phyloP scores from a whole-genome alignment of 2,888 invertebrate species.

The Rhimphoctona megacephalus region DNA sequence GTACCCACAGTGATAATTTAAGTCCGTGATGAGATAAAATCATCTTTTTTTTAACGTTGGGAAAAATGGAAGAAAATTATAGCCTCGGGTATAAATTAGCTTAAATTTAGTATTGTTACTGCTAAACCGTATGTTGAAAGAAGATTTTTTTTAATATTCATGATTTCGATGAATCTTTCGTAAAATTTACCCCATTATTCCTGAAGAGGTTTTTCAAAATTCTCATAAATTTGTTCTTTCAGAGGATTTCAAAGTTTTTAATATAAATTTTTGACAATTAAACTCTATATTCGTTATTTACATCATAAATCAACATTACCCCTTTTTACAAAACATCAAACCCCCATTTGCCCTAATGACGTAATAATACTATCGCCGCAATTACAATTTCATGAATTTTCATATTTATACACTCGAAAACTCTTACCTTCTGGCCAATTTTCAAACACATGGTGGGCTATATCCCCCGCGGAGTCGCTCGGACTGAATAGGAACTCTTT shows the following conservation, averaged over 20 bases:
- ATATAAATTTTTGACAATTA: background rate
- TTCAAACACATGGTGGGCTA: constrained; percentile 99
- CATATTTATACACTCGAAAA: background rate
- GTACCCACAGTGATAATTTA: constrained; percentile 17
- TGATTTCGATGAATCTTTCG: background rate
- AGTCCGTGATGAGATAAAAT: background rate
- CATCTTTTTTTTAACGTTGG: background rate
- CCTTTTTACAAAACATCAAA: too few species aligned
- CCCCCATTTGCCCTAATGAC: too few species aligned
- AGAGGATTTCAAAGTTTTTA: background rate
- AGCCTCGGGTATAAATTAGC: background rate
- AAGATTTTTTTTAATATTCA: constrained; percentile 19
- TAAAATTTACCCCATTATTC: background rate
- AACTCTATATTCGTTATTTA: background rate
- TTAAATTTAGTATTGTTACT: background rate
- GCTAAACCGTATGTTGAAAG: background rate
- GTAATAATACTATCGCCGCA: background rate
- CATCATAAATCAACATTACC: background rate
- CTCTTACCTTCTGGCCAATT: constrained; percentile 99
- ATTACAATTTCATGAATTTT: background rate
- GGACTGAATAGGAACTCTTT: constrained; percentile 99
- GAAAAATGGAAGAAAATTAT: constrained; percentile 9
- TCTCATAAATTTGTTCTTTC: background rate
- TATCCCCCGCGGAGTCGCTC: constrained; percentile 98
- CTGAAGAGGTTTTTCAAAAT: background rate